Percentiles rank a stretch among this genome's conserved stretches.
Conservation (phyloP, 1,140 invertebrate genomes). For the Metopolophium dirhodum region DNA sequence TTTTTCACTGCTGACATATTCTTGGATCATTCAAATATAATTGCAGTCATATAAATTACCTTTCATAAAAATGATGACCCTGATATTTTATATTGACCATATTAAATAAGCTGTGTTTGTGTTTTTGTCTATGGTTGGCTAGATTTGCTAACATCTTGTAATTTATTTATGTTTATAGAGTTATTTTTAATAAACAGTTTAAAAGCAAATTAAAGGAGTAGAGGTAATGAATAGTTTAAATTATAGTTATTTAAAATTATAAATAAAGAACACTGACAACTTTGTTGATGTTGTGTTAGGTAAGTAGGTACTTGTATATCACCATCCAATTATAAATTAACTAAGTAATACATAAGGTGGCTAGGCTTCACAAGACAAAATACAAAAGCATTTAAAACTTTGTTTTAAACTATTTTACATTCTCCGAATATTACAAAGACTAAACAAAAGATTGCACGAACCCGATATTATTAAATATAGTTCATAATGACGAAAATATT, state of each 20-base stretch:
- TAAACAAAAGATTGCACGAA: constrained; percentile 17
- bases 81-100: too few relatives aligned
- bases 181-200: not conserved
- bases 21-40: too few relatives aligned
- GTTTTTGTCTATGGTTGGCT: too few relatives aligned
- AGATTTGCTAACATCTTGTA: not conserved
- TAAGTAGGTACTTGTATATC: not conserved
- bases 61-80: too few relatives aligned
- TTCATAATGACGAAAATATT: not conserved
- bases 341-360: not conserved
- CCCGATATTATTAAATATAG: not conserved
- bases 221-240: not conserved
- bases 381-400: constrained; percentile 48
- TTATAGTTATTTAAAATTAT: not conserved
- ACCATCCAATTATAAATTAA: constrained; percentile 23
- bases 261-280: constrained; percentile 8
- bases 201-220: not conserved
- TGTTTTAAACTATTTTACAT: constrained; percentile 45
- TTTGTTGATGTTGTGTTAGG: not conserved
- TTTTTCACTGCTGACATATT: too few relatives aligned
- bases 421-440: not conserved
- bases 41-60: too few relatives aligned
- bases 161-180: not conserved
- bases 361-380: not conserved
- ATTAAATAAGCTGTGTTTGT: too few relatives aligned